Evolutionary conservation across 2,888 invertebrate genomes (phyloP).

Genomic region (Hirtodrosophila trivittata): DNA sequence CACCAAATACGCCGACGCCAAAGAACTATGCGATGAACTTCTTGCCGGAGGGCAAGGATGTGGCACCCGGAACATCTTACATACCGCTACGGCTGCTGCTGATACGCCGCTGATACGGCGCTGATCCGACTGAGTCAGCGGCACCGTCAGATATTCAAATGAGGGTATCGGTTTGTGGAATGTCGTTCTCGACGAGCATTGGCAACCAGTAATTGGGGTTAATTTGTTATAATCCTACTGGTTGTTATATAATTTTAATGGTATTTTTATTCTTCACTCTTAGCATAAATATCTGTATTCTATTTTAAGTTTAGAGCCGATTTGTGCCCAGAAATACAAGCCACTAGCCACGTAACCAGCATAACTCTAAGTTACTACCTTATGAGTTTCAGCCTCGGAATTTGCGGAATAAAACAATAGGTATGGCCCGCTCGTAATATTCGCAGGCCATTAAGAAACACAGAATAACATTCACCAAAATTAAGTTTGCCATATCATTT

Average conservation of each 20-base stretch:
- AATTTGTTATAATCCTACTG: conserved; percentile 69
- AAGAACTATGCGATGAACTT: conserved; percentile 78
- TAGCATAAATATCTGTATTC: conserved; percentile 40
- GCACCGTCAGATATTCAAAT: conserved; percentile 71
- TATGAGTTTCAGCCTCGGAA: conserved; percentile 39
- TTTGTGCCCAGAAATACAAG: conserved; percentile 33
- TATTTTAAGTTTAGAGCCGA: conserved; percentile 56
- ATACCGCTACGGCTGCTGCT: conserved; percentile 65
- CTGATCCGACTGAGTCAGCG: conserved; percentile 38
- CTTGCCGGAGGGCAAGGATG: conserved; percentile 77
- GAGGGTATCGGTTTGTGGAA: conserved; percentile 51
- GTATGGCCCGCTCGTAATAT: conserved; percentile 35
- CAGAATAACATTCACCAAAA: conserved; percentile 69
- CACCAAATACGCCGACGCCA: conserved; percentile 71
- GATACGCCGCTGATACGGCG: conserved; percentile 46
- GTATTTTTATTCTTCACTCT: conserved; percentile 56
- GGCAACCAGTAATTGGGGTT: conserved; percentile 61
- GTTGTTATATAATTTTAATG: conserved; percentile 62
- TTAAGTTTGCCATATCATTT: conserved; percentile 68
- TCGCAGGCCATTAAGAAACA: conserved; percentile 26
- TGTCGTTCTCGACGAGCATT: conserved; percentile 46
- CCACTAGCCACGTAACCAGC: conserved; percentile 15
- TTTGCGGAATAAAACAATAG: conserved; percentile 42
- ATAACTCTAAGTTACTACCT: conserved; percentile 53
- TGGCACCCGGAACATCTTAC: conserved; percentile 81